Percentiles rank a stretch among this genome's conserved stretches.
phyloP scores from a whole-genome alignment of 64 coral and sea anemone species.

The Cladopsammia gracilis region DNA sequence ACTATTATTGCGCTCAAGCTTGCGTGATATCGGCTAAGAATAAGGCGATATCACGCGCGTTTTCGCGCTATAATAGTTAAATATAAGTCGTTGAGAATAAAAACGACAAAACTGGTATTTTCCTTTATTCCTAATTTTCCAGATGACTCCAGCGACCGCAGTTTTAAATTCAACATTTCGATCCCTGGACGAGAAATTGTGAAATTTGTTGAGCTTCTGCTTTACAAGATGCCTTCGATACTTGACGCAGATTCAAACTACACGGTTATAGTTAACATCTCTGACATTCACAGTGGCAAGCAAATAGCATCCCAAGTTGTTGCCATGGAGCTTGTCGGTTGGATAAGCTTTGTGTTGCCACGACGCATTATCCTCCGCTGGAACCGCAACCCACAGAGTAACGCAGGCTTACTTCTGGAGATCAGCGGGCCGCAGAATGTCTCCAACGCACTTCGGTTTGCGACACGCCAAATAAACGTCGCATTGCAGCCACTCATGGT shows the following conservation, averaged over 20 bases:
- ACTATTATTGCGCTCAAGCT: too few species aligned
- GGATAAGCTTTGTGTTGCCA: slow-evolving; percentile 13
- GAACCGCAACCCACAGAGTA: not conserved
- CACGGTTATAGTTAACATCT: not conserved
- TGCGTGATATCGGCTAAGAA: too few species aligned
- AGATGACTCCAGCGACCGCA: slow-evolving; percentile 11
- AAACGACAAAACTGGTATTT: too few species aligned
- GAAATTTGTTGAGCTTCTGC: not conserved
- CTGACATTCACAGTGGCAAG: not conserved
- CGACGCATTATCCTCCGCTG: not conserved
- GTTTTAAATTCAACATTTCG: slow-evolving; percentile 30
- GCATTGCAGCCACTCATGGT: not conserved
- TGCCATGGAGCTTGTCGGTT: not conserved
- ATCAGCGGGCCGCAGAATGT: not conserved
- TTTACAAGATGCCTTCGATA: slow-evolving; percentile 9
- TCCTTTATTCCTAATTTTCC: not conserved
- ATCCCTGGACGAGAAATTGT: not conserved
- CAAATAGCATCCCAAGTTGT: not conserved
- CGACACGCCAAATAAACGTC: not conserved
- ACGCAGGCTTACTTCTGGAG: not conserved
- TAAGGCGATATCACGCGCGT: too few species aligned
- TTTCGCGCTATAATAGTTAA: too few species aligned
- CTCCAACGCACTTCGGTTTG: not conserved
- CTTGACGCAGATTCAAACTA: not conserved
- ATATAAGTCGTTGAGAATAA: too few species aligned